phyloP scores from a whole-genome alignment of 1,140 invertebrate species.

The Cryptotermes secundus region DNA sequence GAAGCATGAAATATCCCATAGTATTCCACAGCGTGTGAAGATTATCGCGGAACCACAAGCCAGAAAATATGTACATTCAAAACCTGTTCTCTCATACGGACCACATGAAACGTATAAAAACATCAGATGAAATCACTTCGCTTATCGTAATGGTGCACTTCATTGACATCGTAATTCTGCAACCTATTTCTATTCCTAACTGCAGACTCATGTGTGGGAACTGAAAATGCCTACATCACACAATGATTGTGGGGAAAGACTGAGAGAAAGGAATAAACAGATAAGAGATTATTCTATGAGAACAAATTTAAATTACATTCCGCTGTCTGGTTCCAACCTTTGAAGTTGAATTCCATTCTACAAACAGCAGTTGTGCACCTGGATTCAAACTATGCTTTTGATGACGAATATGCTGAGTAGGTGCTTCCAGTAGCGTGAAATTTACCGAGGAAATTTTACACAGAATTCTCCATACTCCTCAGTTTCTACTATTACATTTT shows the following conservation, averaged over 20 bases:
- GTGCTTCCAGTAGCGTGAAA: background rate
- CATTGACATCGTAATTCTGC: background rate
- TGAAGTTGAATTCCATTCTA: background rate
- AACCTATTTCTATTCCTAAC: background rate
- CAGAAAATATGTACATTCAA: background rate
- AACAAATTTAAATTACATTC: background rate
- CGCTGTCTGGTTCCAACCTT: background rate
- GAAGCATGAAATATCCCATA: too few relatives aligned
- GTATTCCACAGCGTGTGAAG: too few relatives aligned
- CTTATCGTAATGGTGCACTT: background rate
- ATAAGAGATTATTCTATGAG: background rate
- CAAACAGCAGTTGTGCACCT: background rate
- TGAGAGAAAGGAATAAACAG: background rate
- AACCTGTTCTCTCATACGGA: background rate
- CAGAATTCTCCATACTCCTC: background rate
- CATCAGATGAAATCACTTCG: background rate
- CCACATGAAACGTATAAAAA: background rate
- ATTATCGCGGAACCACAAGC: background rate
- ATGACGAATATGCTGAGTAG: background rate
- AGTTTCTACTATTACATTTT: background rate
- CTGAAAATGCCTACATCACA: background rate
- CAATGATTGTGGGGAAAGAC: background rate
- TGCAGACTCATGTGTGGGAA: too few relatives aligned
- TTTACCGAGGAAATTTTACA: background rate
- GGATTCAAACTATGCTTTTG: slow-evolving; percentile 1